Evolutionary conservation across 2,888 invertebrate species (phyloP).

Genomic region (Drosophila barbarae): DNA sequence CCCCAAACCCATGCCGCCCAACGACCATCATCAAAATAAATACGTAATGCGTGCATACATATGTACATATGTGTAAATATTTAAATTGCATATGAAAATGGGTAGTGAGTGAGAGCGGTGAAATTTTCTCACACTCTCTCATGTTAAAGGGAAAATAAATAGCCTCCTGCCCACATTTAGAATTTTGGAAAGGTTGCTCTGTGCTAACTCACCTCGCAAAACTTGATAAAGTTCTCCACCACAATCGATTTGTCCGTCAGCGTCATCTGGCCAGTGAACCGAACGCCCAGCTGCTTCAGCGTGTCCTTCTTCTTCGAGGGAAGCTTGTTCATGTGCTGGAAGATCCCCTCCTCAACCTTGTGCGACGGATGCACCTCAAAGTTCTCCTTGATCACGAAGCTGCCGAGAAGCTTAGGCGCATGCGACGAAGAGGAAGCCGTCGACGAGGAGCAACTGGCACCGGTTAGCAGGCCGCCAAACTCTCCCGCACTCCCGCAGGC

Average conservation of each 20-base stretch:
- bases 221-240: slow-evolving; percentile 79
- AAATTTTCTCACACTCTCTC: slow-evolving; percentile 11
- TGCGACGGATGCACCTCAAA: slow-evolving; percentile 79
- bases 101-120: slow-evolving; percentile 11
- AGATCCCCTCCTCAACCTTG: slow-evolving; percentile 79
- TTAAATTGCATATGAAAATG: slow-evolving; percentile 49
- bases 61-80: slow-evolving; percentile 40
- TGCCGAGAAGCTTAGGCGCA: slow-evolving; percentile 76
- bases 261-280: slow-evolving; percentile 80
- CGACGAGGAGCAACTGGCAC: slow-evolving; percentile 51
- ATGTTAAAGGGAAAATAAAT: slow-evolving; percentile 18
- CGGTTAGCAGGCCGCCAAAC: slow-evolving; percentile 64
- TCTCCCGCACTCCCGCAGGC: slow-evolving; percentile 72
- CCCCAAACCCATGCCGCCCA: slow-evolving; percentile 1
- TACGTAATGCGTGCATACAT: slow-evolving; percentile 21
- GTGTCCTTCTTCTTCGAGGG: slow-evolving; percentile 79
- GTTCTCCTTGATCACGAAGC: slow-evolving; percentile 78
- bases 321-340: slow-evolving; percentile 79
- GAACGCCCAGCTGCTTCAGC: slow-evolving; percentile 78
- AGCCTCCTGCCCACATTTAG: slow-evolving; percentile 3
- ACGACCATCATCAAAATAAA: slow-evolving; percentile 37
- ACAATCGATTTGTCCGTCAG: slow-evolving; percentile 79
- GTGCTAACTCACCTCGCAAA: slow-evolving; percentile 77
- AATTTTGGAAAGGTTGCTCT: not conserved
- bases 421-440: slow-evolving; percentile 53